A percentile compares a stretch with the other conserved stretches of the same genome.
Conservation (phyloP, 2,113 vertebrate genomes). For the Hucho hucho region DNA sequence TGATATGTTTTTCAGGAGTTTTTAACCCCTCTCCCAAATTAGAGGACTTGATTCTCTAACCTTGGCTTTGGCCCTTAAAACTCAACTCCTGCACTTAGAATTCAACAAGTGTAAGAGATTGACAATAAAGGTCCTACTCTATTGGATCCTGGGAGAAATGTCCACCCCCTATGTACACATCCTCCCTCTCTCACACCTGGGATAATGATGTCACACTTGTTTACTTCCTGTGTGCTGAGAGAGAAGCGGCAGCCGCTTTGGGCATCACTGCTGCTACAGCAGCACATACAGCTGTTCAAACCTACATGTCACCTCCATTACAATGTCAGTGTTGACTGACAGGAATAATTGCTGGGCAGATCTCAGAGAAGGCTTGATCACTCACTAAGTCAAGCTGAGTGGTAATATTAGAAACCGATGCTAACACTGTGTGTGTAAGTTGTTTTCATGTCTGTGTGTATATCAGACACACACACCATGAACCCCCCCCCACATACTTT, state of each 20-base stretch:
- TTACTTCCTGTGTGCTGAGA: conserved; percentile 9
- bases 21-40: too few relatives aligned
- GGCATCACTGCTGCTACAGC: not conserved
- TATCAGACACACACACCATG: not conserved
- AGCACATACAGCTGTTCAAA: not conserved
- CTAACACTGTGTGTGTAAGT: too few relatives aligned
- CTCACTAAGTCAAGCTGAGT: not conserved
- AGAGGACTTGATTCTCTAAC: too few relatives aligned
- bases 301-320: not conserved
- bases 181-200: not conserved
- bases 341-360: not conserved
- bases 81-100: too few relatives aligned
- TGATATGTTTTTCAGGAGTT: too few relatives aligned
- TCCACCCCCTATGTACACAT: not conserved
- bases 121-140: not conserved
- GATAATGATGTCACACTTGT: not conserved
- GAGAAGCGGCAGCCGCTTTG: not conserved
- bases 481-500: not conserved
- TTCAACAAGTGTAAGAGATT: not conserved
- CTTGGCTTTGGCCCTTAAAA: too few relatives aligned
- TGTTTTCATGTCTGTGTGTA: not conserved
- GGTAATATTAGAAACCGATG: not conserved
- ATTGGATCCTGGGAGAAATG: not conserved
- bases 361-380: not conserved
- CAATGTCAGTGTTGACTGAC: not conserved